Evolutionary conservation across 2,888 invertebrate genomes (phyloP).

Genomic region (Operophtera brumata): DNA sequence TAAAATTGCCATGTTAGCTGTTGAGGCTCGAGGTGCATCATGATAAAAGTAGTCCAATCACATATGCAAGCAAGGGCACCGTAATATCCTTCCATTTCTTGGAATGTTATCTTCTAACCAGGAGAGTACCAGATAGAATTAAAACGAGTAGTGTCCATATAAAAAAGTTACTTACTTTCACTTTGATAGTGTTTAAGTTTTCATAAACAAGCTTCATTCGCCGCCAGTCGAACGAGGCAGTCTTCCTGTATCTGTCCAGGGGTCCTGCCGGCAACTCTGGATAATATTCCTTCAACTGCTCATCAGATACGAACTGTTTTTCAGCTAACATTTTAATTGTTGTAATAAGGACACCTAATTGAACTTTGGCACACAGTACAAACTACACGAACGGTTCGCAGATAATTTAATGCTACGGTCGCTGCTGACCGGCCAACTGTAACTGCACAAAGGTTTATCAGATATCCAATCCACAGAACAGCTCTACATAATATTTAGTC

Average conservation of each 20-base stretch:
- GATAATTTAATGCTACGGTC: no score
- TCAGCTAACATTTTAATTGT: slow-evolving; percentile 23
- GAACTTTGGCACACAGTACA: slow-evolving; percentile 28
- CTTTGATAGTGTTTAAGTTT: slow-evolving; percentile 53
- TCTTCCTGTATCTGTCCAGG: slow-evolving; percentile 82
- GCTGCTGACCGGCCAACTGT: no score
- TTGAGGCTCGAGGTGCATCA: no score
- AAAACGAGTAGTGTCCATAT: background rate
- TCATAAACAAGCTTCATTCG: slow-evolving; percentile 74
- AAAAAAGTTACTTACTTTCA: slow-evolving; percentile 55
- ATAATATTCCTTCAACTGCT: slow-evolving; percentile 65
- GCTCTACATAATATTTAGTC: no score
- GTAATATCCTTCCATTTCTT: no score
- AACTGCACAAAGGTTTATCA: no score
- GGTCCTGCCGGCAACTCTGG: slow-evolving; percentile 83
- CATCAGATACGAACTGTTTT: slow-evolving; percentile 45
- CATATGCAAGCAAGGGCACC: no score
- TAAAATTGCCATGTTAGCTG: no score
- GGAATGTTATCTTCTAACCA: background rate
- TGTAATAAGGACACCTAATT: slow-evolving; percentile 4
- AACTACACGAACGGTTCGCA: background rate
- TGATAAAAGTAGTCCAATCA: no score
- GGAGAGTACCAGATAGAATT: background rate
- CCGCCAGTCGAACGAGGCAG: slow-evolving; percentile 85
- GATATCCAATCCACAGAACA: background rate